A percentile compares a stretch with the other conserved stretches of the same genome.
Conservation (phyloP, 2,888 invertebrate species). For the Drosophila melanosoma region DNA sequence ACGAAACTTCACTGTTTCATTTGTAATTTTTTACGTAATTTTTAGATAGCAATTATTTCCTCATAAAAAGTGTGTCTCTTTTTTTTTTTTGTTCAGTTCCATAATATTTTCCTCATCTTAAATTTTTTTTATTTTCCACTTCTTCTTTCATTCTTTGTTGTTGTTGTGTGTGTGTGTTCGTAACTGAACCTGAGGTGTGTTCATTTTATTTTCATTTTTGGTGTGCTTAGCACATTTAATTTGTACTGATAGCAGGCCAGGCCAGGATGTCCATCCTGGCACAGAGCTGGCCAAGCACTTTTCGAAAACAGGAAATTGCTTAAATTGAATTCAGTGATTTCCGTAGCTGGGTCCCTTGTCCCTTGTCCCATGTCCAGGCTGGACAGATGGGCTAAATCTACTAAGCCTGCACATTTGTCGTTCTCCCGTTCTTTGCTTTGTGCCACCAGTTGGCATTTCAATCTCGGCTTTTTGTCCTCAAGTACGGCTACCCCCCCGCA, state of each 20-base stretch:
- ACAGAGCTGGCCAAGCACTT: slow-evolving; percentile 42
- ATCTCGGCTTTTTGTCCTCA: slow-evolving; percentile 7
- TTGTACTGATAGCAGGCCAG: slow-evolving; percentile 30
- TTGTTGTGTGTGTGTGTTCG: slow-evolving; percentile 12
- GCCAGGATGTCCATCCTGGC: neutral
- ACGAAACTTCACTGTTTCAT: neutral
- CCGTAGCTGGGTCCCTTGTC: slow-evolving; percentile 37
- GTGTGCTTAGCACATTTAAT: slow-evolving; percentile 68
- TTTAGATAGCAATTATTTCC: neutral
- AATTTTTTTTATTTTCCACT: slow-evolving; percentile 4
- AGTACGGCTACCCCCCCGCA: neutral
- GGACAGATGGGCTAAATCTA: slow-evolving; percentile 13
- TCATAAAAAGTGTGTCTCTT: neutral
- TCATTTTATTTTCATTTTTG: slow-evolving; percentile 34
- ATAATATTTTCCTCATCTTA: slow-evolving; percentile 5
- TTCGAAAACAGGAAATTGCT: slow-evolving; percentile 72
- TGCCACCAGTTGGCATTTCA: slow-evolving; percentile 7
- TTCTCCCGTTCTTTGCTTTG: slow-evolving; percentile 5
- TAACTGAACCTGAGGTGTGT: slow-evolving; percentile 36
- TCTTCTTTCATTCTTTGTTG: slow-evolving; percentile 6
- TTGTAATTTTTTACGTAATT: neutral
- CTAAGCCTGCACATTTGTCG: slow-evolving; percentile 23
- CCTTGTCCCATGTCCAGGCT: neutral
- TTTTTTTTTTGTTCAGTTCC: neutral
- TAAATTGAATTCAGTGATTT: slow-evolving; percentile 76